A percentile compares a stretch with the other conserved stretches of the same genome.
Evolutionary conservation across 2,888 invertebrate genomes (phyloP).

Genomic region (Siphlonurus alternatus): DNA sequence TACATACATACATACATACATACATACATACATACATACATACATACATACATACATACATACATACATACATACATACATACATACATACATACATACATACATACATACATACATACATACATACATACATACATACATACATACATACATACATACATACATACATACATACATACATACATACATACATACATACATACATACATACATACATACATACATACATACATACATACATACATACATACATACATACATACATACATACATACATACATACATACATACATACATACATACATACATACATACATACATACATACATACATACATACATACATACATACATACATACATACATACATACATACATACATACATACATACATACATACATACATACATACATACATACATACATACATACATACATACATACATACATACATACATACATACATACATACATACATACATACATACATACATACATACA

Average conservation of each 20-base stretch:
- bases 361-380: not conserved
- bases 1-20: not conserved
- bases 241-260: not conserved
- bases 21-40: constrained; percentile 3
- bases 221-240: not conserved
- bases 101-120: not conserved
- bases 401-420: not conserved
- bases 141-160: not conserved
- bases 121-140: not conserved
- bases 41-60: not conserved
- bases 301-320: not conserved
- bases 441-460: not conserved
- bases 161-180: not conserved
- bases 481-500: not conserved
- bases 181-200: not conserved
- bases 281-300: not conserved
- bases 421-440: not conserved
- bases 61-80: not conserved
- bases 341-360: not conserved
- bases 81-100: not conserved
- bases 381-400: not conserved
- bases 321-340: not conserved
- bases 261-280: not conserved
- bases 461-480: not conserved
- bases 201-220: not conserved